Base-by-base conservation (phyloP, 2,797 vertebrate genomes). In the Xiphophorus birchmanni region DNA sequence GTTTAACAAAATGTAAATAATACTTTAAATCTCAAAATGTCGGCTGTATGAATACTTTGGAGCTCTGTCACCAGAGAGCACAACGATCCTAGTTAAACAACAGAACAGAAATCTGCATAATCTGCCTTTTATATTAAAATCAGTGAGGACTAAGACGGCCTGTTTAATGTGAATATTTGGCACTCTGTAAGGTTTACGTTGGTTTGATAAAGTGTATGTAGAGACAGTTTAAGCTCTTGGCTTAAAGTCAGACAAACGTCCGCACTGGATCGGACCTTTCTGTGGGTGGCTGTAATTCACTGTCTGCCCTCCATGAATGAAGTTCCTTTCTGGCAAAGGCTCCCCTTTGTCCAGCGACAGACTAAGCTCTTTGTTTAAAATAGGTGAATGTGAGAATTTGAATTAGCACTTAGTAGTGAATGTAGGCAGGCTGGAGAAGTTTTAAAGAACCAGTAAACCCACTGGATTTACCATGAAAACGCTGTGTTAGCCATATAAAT, bases 331-430 rank as follows among this genome's bases (percentile, higher is more conserved):
- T 84, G 76, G 82, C 79, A 77, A 87, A 88, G 47, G 80, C 84
- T 74, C 76, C 75, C 81, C 84, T 88, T 92, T 94, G 87, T 92
- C 79, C 84, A 54, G 73, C 48, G 71, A 21, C 47, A 89, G 81
- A 92, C 87, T 86, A 74, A 81, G 71, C 67, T 83, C 86, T 86
- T 88, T 92, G 86, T 91, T 76, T 84, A 5, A 76, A 85, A 86
- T 52, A 87, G 80, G 82, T 89, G 82, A 89, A 88, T 85, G 84
- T 84, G 47, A 73, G 90, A 89, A 88, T 93, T 82, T 92, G 26
- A 92, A 93, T 94, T 18, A 86, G 88, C 69, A 79, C 71, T 79
- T n/a, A 29, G 56, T 40, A 74, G 77, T 52, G 44, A 13, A 23
- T 87, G 76, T 50, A 73, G 32, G 58, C 10, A 26, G 54, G 29